phyloP scores from a whole-genome alignment of 2,888 invertebrate species.

The Erebia aethiops region DNA sequence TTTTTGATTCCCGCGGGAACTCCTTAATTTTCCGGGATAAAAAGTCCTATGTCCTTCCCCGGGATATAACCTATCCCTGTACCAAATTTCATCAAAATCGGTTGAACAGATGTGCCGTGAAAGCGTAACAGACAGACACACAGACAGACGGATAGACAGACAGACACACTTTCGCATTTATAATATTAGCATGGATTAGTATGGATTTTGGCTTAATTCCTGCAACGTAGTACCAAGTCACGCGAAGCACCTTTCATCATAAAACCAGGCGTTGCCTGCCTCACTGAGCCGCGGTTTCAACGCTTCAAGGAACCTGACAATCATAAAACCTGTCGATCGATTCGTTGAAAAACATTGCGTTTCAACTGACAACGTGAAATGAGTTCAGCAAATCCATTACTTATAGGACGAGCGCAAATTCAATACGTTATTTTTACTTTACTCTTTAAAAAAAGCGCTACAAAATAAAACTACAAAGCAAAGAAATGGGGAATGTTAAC shows the following conservation, averaged over 20 bases:
- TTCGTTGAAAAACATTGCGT: conserved; percentile 49
- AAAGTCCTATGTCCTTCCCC: no score
- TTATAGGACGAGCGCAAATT: conserved; percentile 1
- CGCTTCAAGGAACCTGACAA: conserved; percentile 61
- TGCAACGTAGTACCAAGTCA: conserved; percentile 24
- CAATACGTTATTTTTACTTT: neutral
- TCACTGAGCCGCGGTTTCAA: conserved; percentile 56
- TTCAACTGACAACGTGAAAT: conserved; percentile 25
- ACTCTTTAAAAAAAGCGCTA: no score
- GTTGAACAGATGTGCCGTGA: neutral
- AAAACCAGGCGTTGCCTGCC: conserved; percentile 40
- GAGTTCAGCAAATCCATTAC: conserved; percentile 21
- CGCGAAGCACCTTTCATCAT: conserved; percentile 34
- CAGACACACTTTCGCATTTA: no score
- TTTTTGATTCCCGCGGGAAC: no score
- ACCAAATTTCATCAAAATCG: no score
- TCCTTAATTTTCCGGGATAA: no score
- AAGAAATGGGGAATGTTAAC: no score
- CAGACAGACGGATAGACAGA: no score
- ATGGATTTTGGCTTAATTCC: neutral
- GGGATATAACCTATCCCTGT: no score
- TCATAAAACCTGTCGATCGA: conserved; percentile 49
- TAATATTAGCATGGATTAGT: no score
- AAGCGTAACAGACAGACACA: no score
- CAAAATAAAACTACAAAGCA: no score